Evolutionary conservation across 2,113 vertebrate genomes (phyloP).

Genomic region (Anseranas semipalmata): DNA sequence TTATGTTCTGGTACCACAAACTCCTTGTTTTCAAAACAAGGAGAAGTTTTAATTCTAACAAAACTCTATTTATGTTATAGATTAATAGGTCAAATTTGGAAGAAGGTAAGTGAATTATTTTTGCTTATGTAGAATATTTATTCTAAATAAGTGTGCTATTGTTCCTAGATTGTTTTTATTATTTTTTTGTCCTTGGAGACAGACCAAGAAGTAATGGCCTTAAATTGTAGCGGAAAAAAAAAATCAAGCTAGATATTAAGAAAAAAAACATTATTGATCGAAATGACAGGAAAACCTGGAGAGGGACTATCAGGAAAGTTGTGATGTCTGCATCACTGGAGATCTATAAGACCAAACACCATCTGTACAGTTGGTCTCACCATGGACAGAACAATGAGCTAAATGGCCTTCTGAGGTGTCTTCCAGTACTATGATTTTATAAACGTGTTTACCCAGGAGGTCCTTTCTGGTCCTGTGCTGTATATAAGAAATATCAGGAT

Average conservation of each 20-base stretch:
- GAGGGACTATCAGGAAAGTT: neutral
- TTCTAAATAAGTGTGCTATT: neutral
- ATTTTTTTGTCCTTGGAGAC: neutral
- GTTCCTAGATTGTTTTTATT: neutral
- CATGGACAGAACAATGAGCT: neutral
- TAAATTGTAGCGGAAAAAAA: neutral
- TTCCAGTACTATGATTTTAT: neutral
- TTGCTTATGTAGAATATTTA: neutral
- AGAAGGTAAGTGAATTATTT: neutral
- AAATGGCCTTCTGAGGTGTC: neutral
- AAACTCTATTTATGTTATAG: neutral
- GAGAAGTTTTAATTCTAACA: neutral
- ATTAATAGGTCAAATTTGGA: neutral
- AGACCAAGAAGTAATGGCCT: neutral
- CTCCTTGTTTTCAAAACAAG: neutral
- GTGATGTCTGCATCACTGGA: neutral
- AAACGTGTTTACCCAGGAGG: neutral
- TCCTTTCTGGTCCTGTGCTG: neutral
- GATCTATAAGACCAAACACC: neutral
- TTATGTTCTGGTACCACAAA: neutral
- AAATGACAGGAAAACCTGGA: neutral
- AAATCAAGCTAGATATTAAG: neutral
- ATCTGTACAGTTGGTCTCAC: slow-evolving; percentile 1
- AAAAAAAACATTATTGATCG: neutral
- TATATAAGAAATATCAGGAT: neutral